Base-by-base conservation (phyloP, 2,113 vertebrate species). In the Lates calcarifer region DNA sequence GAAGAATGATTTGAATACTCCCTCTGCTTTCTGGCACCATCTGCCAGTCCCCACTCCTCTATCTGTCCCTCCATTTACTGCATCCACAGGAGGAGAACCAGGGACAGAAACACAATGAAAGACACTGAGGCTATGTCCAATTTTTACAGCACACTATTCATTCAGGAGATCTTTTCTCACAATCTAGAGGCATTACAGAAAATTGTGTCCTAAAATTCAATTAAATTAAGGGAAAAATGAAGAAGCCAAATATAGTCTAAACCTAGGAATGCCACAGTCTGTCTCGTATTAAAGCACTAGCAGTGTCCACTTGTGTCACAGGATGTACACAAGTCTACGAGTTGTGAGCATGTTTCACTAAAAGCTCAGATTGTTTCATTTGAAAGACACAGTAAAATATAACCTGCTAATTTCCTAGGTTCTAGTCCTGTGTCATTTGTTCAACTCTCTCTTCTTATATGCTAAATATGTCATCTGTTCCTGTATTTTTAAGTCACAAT, bases 1-100 rank as follows among this genome's bases (percentile, higher is more conserved):
- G 85, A 89, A 76, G 78, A 90, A 86, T 87, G 12, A 86, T 93
- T 90, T 87, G 79, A 90, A 93, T 87, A 81, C 83, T 89, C 79
- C 83, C 88, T 85, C 79, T 69, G 80, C 74, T 76, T 82, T 75
- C 78, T 82, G 82, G 58, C 89, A 84, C 89, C 89, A 89, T 91
- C 92, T 90, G 86, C 67, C 85, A 85, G 73, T 77, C 70, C 70
- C 78, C 73, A 64, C 81, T 85, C 74, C 74, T 84, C 75, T 57
- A 29, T 88, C 77, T 72, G 77, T 87, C 86, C 80, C 60, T 84
- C 31, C 76, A 67, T 87, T 77, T 69, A 82, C 78, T 81, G 83
- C 79, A 70, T 72, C 81, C 88, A 74, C 58, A 60, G 79, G 64
- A 51, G 66, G 56, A 66, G 53, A 33, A 17, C 37, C 75, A 24